Base-by-base conservation (phyloP, 2,797 vertebrate genomes). In the Anisognathus igniventris region DNA sequence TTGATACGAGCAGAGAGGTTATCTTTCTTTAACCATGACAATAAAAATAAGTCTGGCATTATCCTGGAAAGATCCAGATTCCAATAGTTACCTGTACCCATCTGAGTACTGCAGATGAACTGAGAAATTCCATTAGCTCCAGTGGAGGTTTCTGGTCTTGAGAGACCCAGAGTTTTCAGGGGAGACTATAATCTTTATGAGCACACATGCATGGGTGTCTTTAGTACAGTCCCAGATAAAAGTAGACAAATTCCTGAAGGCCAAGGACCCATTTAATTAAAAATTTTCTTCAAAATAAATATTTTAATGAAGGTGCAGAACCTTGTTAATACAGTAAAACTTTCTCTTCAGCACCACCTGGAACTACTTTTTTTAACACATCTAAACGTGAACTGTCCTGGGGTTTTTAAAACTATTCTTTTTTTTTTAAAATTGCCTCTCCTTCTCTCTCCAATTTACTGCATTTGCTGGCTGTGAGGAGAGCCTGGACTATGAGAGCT, bases 391-490 rank as follows among this genome's bases (percentile, higher is more conserved):
- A 82, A 40, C 40, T 31, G 62, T 9, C 11, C 30, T 62, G 66
- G 5, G 25, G 12, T 51, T 73, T 65, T 33, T 33, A 60, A 87
- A 40, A 23, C 18, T 35, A 12, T 53, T 53, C 7, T 22, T 47
- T 24, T 51, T 30, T 44, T 7, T 33, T 5, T n/a, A n/a, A 25
- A 75, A 8, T 28, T 45, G 5, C 11, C 2, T 28, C 7, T 16
- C 42, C 21, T 28, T 40, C n/a, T 27, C 12, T 45, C 6, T 45
- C 9, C 7, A 24, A 14, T 47, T 86, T 13, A 9, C 47, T 82
- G 57, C 66, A 30, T 94, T 77, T 91, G 30, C 54, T 96, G 92
- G 67, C 94, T 96, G 73, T 80, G 86, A 93, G 65, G 88, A 85
- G 31, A 64, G 51, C 76, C 91, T 87, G 79, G 85, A 75, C 82